Evolutionary conservation across 2,113 vertebrate species (phyloP).

Genomic region (Callospermophilus lateralis): DNA sequence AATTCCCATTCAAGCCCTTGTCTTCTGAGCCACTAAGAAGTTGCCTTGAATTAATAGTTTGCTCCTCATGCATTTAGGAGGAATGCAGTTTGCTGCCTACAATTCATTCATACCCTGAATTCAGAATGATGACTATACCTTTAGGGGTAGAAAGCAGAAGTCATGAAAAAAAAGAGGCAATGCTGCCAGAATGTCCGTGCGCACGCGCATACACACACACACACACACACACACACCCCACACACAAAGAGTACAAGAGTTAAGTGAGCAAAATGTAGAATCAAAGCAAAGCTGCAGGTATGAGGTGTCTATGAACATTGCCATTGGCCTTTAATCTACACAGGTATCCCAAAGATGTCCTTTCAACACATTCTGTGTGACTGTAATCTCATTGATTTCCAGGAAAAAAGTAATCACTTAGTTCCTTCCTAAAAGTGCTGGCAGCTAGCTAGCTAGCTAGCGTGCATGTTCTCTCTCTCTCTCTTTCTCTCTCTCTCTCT

Average conservation of each 20-base stretch:
- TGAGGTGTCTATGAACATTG: background rate
- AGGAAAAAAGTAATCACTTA: constrained; percentile 67
- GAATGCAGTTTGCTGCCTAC: constrained; percentile 50
- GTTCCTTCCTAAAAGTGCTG: constrained; percentile 70
- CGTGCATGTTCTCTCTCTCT: background rate
- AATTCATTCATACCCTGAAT: constrained; percentile 70
- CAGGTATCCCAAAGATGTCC: background rate
- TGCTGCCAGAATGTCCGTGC: background rate
- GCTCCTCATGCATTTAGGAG: constrained; percentile 52
- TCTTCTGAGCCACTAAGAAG: constrained; percentile 65
- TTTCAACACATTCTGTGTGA: background rate
- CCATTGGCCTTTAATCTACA: background rate
- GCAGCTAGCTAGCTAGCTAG: background rate
- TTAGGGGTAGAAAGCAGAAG: constrained; percentile 18
- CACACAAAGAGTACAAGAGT: background rate
- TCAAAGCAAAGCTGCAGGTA: background rate
- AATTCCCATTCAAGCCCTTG: constrained; percentile 64
- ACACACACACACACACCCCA: background rate
- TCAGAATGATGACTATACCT: constrained; percentile 23
- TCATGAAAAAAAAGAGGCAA: constrained; percentile 5
- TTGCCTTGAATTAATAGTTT: constrained; percentile 72
- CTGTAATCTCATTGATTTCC: constrained; percentile 50
- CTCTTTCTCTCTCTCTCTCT: background rate
- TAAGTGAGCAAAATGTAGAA: constrained; percentile 27
- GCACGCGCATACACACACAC: background rate